phyloP scores from a whole-genome alignment of 2,113 vertebrate genomes.

The Gavia stellata region DNA sequence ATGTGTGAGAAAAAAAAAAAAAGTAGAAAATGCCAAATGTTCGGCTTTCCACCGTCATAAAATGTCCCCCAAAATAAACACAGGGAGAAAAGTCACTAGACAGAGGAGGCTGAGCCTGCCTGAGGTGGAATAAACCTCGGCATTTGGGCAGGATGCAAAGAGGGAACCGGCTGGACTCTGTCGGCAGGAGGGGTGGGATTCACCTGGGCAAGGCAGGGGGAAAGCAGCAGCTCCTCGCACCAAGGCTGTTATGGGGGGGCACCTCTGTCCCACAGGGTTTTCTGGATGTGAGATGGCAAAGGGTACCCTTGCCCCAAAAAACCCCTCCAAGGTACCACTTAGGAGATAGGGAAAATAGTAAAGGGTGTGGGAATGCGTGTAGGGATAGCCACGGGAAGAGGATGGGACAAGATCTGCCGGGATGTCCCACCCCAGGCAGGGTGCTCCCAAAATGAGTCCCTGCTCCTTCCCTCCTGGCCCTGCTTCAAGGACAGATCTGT shows the following conservation, averaged over 20 bases:
- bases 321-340: fast-evolving
- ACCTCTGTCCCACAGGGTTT: fast-evolving
- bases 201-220: neutral
- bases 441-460: neutral
- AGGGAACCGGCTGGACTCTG: fast-evolving
- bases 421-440: neutral
- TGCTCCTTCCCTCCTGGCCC: neutral
- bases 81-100: neutral
- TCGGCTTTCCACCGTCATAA: neutral
- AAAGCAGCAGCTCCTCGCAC: neutral
- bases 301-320: neutral
- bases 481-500: neutral
- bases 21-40: neutral
- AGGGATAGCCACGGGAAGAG: neutral
- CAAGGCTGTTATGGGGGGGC: fast-evolving
- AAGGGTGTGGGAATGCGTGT: fast-evolving
- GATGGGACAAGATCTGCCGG: fast-evolving
- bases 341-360: fast-evolving
- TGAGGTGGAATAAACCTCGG: neutral
- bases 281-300: neutral
- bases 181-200: neutral
- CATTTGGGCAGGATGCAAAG: fast-evolving
- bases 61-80: neutral
- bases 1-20: neutral
- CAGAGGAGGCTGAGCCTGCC: neutral